Percentiles rank a stretch among this genome's conserved stretches.
Conservation (phyloP, 2,797 vertebrate genomes). For the Urosaurus nigricauda region DNA sequence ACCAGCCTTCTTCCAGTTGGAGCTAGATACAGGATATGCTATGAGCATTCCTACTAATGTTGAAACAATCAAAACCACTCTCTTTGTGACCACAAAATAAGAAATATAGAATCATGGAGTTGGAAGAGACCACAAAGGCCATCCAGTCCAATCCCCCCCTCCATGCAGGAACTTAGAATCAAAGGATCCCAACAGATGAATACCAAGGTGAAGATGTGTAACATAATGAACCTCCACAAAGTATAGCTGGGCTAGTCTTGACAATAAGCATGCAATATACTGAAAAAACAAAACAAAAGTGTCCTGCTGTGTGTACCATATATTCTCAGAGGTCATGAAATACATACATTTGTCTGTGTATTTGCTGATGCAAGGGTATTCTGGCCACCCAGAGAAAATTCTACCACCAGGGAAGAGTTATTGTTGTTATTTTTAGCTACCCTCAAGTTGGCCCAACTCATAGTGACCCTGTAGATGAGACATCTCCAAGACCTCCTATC, state of each 20-base stretch:
- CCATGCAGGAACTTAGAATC: too few species aligned
- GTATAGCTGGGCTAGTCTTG: neutral
- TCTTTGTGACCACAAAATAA: neutral
- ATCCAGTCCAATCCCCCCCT: too few species aligned
- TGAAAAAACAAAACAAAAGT: too few species aligned
- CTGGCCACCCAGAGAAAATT: neutral
- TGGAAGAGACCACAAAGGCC: too few species aligned
- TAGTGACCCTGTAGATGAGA: too few species aligned
- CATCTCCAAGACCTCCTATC: too few species aligned
- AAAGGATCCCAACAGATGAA: too few species aligned
- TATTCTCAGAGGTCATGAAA: neutral
- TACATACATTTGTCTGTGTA: neutral
- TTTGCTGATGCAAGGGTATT: neutral
- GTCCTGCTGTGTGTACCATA: neutral
- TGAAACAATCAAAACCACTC: neutral
- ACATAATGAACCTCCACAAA: neutral
- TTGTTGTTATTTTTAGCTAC: too few species aligned
- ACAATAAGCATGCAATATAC: neutral
- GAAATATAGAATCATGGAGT: too few species aligned
- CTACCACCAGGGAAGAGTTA: neutral
- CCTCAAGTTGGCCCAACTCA: too few species aligned
- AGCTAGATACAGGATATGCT: too few species aligned
- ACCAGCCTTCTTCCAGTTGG: neutral
- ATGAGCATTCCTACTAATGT: neutral
- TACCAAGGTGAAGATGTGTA: neutral